phyloP scores from a whole-genome alignment of 1,140 invertebrate genomes.

The Pogonognathellus flavescens region DNA sequence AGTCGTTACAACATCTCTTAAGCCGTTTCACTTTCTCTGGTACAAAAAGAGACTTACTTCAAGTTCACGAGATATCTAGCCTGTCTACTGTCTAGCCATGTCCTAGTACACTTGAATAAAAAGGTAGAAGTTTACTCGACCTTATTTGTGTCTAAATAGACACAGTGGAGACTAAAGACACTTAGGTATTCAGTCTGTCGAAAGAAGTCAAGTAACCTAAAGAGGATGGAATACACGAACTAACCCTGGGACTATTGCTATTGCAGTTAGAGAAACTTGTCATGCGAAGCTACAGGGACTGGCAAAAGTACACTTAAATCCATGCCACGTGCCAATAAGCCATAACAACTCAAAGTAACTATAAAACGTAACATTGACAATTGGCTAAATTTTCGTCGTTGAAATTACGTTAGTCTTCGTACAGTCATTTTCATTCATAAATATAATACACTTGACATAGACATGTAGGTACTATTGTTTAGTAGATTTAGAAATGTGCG shows the following conservation, averaged over 20 bases:
- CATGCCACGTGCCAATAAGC: conserved; percentile 37
- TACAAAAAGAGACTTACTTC: no score
- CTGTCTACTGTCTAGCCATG: no score
- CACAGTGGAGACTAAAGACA: no score
- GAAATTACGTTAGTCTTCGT: neutral
- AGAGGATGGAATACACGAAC: neutral
- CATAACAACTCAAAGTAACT: conserved; percentile 8
- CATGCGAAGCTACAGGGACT: neutral
- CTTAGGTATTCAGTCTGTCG: no score
- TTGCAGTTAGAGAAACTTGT: neutral
- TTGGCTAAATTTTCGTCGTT: conserved; percentile 24
- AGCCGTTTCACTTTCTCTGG: no score
- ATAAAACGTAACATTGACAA: conserved; percentile 2
- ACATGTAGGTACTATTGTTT: neutral
- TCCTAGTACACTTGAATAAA: no score
- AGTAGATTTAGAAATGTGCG: neutral
- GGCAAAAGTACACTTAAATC: neutral
- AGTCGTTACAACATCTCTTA: no score
- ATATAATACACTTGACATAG: neutral
- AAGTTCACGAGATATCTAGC: no score
- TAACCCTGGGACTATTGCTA: neutral
- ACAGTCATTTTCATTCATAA: neutral
- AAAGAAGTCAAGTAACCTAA: neutral
- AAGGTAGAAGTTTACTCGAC: no score
- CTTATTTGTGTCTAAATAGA: no score